Evolutionary conservation across 2,888 invertebrate genomes (phyloP).

Genomic region (Camptogramma bilineatum): DNA sequence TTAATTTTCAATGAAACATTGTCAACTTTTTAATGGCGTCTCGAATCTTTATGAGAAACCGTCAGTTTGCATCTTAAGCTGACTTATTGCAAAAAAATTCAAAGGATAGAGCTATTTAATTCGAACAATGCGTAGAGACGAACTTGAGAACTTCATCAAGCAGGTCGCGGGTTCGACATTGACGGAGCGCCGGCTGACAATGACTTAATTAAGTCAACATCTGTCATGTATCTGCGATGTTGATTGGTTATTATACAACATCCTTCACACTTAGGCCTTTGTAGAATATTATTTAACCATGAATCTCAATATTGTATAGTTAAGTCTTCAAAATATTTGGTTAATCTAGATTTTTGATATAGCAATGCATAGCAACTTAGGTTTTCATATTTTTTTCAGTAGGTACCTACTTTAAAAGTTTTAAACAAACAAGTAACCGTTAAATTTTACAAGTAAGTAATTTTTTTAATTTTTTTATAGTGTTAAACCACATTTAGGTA

Average conservation of each 20-base stretch:
- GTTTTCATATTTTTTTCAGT: too few relatives aligned
- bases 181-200: slow-evolving; percentile 51
- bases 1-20: too few relatives aligned
- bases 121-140: not conserved
- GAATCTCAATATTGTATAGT: not conserved
- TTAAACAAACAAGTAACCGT: too few relatives aligned
- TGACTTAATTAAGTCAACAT: slow-evolving; percentile 57
- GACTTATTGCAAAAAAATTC: not conserved
- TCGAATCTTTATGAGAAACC: too few relatives aligned
- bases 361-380: too few relatives aligned
- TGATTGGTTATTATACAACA: slow-evolving; percentile 42
- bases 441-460: too few relatives aligned
- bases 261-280: slow-evolving; percentile 27
- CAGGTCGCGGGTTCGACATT: slow-evolving; percentile 38
- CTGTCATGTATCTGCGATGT: slow-evolving; percentile 42
- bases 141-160: not conserved
- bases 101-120: not conserved
- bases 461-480: too few relatives aligned
- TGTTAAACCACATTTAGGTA: too few relatives aligned
- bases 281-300: not conserved
- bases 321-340: too few relatives aligned
- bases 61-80: not conserved
- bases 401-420: too few relatives aligned
- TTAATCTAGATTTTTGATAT: too few relatives aligned
- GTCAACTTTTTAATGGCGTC: too few relatives aligned